Evolutionary conservation across 2,888 invertebrate species (phyloP).

Genomic region (Xanthia togata): DNA sequence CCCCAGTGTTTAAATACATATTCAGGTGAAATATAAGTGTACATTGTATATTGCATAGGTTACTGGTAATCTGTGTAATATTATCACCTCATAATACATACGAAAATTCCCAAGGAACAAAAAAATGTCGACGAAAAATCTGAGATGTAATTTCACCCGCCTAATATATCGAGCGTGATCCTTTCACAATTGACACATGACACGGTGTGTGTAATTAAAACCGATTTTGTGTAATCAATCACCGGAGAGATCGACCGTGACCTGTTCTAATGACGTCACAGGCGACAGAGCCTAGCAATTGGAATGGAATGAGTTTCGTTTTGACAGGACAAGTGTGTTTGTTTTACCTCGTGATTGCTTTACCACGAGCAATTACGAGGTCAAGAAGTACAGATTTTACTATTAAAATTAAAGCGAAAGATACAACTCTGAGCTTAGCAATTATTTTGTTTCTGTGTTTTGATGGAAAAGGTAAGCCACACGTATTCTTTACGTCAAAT

Average conservation of each 20-base stretch:
- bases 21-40: too few species aligned
- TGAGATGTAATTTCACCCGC: constrained; percentile 34
- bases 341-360: not conserved
- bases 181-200: constrained; percentile 38
- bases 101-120: constrained; percentile 9
- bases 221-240: constrained; percentile 52
- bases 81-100: constrained; percentile 2
- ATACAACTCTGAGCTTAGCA: too few species aligned
- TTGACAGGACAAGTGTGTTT: constrained; percentile 1
- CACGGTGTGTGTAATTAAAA: constrained; percentile 53
- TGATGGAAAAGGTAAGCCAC: too few species aligned
- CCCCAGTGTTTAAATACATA: too few species aligned
- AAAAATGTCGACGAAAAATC: constrained; percentile 28
- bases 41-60: too few species aligned
- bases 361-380: not conserved
- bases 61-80: not conserved
- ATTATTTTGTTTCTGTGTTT: too few species aligned
- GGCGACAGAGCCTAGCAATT: not conserved
- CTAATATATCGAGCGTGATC: constrained; percentile 32
- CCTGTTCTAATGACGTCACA: constrained; percentile 44
- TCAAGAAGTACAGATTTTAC: too few species aligned
- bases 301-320: not conserved
- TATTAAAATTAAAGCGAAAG: too few species aligned
- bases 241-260: constrained; percentile 41
- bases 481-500: too few species aligned